Base-by-base conservation (phyloP, 2,113 vertebrate species). In the Syngnathoides biaculeatus region DNA sequence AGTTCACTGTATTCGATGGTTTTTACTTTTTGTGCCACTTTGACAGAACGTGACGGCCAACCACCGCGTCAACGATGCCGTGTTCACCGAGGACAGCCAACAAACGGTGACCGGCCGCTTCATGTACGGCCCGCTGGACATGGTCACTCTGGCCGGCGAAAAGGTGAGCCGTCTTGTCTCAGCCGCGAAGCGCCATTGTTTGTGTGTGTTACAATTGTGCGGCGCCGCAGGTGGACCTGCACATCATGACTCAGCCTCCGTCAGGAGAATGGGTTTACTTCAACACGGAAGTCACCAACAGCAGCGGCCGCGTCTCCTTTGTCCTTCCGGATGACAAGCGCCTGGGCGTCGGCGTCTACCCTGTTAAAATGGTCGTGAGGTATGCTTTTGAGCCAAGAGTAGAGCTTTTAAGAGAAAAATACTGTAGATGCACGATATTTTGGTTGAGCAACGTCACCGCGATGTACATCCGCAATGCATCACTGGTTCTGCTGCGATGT, bases 341-440 rank as follows among this genome's bases (percentile, higher is more conserved):
- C 20, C 88, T 98, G 42, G 91, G 92, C 3, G 92, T 98, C 0
- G 97, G 97, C 0, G 95, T 98, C 64, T 98, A 97, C 77, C 96
- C 96, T 0, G 87, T 99, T 79, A 98, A 95, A 91, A 97, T 99
- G 96, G 95, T 99, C n/a, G 95, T 99, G 85, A 97, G 95, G 97
- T 98, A 77, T 5, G 35, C 14, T n/a, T 2, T 12, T 10, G 20
- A 52, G 26, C 17, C 17, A 30, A 12, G 3, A n/a, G 20, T 9
- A 22, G 9, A 2, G n/a, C 17, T 5, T 14, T 59, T 26, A 5
- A 0, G 30, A n/a, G 1, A 35, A 6, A 35, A 2, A 35, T 35
- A 35, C 4, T 35, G 30, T 35, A 35, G 30, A 3, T 35, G 30
- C 30, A 35, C 30, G 30, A 35, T 35, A 35, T 35, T 35, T 35